phyloP scores from a whole-genome alignment of 1,140 invertebrate species.

The Rhopalosiphum padi region DNA sequence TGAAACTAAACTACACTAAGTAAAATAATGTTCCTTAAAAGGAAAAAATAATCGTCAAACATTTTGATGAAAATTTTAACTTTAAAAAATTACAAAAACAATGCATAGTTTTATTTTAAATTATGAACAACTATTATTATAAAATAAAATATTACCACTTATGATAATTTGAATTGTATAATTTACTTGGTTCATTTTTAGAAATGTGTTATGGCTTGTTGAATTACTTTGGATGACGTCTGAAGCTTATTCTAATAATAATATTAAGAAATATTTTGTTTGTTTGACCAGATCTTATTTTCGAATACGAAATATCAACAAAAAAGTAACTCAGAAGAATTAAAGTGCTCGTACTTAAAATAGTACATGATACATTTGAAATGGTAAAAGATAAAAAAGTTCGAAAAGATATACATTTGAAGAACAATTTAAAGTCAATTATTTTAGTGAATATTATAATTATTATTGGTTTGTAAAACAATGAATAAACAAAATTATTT shows the following conservation, averaged over 20 bases:
- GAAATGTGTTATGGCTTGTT: neutral
- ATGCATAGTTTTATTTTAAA: neutral
- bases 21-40: neutral
- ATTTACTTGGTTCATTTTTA: neutral
- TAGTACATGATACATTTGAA: neutral
- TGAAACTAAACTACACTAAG: neutral
- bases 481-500: neutral
- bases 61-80: neutral
- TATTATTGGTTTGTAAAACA: neutral
- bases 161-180: neutral
- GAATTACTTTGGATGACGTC: neutral
- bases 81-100: neutral
- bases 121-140: neutral
- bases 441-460: neutral
- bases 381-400: neutral
- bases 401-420: neutral
- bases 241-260: neutral
- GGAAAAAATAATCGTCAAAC: neutral
- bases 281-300: neutral
- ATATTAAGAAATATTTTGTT: neutral
- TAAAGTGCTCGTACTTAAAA: neutral
- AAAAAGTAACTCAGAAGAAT: neutral
- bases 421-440: neutral
- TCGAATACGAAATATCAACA: neutral
- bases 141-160: neutral